Base-by-base conservation (phyloP, 2,888 invertebrate species). In the Drepana falcataria region DNA sequence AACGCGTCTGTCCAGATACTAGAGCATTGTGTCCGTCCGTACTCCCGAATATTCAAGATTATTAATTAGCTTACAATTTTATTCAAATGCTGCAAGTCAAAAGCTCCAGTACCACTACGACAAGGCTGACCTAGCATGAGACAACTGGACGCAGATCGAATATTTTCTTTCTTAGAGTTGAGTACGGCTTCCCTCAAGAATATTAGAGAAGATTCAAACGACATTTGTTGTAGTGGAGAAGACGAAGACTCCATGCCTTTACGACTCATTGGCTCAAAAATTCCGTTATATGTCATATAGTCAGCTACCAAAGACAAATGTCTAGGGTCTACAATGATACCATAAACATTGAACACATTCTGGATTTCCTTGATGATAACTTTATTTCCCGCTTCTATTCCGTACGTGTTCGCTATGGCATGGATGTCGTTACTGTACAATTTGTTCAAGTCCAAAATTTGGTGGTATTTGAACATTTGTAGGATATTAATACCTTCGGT, bases 221-320 rank as follows among this genome's bases (percentile, higher is more conserved):
- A 97, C 96, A 99, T 99, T 86, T 99, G 98, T 81, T 99, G 99
- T 33, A 99, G 84, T 0, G 99, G 98, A 0, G 99, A 99, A 0
- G 97, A 93, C n/a, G 95, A 96, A 52, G 94, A 93, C 67, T 95
- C 95, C 94, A 99, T 97, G 5, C 98, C 97, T 68, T 93, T 94
- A 35, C 99, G 92, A 79, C 96, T 99, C 83, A 99, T 94, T 0
- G 99, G 96, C 72, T 95, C 95, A 75, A 96, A 98, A 0, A 92
- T 90, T 0, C 99, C 99, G 71, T 96, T 96, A 69, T 94, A 97
- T 0, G 99, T 99, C 99, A 99, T 99, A 79, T 99, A 99, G 87
- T 99, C 99, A 0, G 99, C 97, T 53, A 99, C 94, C 3, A 99
- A 89, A 0, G 95, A 94, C 71, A 99, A 92, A 93, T 99, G 99